Conservation (phyloP, 2,113 vertebrate genomes). For the Gopherus evgoodei region DNA sequence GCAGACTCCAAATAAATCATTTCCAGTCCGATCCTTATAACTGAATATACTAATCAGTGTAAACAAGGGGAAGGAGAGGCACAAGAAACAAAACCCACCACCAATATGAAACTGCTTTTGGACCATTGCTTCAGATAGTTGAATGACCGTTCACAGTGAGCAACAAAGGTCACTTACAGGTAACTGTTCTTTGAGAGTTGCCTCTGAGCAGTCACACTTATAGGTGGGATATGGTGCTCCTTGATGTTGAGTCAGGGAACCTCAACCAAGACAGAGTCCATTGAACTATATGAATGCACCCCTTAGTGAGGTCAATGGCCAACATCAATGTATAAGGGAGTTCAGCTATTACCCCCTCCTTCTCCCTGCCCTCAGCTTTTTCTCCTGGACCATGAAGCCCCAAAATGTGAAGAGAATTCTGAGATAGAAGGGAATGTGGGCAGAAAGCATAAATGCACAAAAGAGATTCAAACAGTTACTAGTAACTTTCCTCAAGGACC, state of each 20-base stretch:
- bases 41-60: background rate
- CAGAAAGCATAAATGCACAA: background rate
- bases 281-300: background rate
- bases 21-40: constrained; percentile 62
- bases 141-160: background rate
- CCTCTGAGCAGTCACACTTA: background rate
- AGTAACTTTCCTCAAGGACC: background rate
- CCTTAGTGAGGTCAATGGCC: background rate
- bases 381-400: background rate
- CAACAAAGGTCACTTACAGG: background rate
- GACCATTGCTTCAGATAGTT: background rate
- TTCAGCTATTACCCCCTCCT: background rate
- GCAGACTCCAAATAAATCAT: background rate
- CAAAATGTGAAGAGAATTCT: background rate
- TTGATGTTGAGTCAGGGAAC: background rate
- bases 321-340: background rate
- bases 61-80: background rate
- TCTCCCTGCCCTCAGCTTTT: background rate
- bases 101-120: constrained; percentile 19
- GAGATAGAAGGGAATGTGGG: background rate
- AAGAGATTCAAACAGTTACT: background rate
- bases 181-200: constrained; percentile 7
- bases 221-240: background rate
- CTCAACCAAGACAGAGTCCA: background rate
- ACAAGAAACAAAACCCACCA: constrained; percentile 10